phyloP scores from a whole-genome alignment of 2,797 vertebrate genomes.

The Tenualosa thibaudeaui region DNA sequence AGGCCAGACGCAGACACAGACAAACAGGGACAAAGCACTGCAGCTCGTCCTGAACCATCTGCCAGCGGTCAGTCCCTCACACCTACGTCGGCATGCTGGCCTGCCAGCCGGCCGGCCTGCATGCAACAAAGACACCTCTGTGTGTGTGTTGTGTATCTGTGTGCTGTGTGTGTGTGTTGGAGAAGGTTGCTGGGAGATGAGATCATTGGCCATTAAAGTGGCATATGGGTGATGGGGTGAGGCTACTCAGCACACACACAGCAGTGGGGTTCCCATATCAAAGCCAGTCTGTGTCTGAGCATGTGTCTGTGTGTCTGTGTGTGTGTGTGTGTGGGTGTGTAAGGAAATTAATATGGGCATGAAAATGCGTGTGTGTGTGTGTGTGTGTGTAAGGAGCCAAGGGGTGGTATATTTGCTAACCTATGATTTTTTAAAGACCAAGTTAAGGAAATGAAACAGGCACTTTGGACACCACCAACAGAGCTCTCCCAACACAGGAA shows the following conservation, averaged over 20 bases:
- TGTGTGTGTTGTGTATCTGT: conserved; percentile 9
- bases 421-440: background rate
- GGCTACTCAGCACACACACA: too few relatives aligned
- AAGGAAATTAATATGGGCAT: too few relatives aligned
- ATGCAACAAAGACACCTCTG: conserved; percentile 48
- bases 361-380: background rate
- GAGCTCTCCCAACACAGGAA: background rate
- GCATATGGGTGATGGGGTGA: too few relatives aligned
- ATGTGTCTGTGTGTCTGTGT: conserved; percentile 42
- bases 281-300: conserved; percentile 41
- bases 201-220: too few relatives aligned
- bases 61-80: conserved; percentile 30
- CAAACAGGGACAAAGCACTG: background rate
- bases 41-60: conserved; percentile 19
- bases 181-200: too few relatives aligned
- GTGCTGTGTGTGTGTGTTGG: too few relatives aligned
- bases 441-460: conserved; percentile 16
- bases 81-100: conserved; percentile 42
- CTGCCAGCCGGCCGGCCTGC: background rate
- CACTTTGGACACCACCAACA: background rate
- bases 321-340: background rate
- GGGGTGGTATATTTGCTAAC: background rate
- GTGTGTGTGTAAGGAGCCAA: conserved; percentile 14
- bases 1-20: background rate
- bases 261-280: conserved; percentile 40